Evolutionary conservation across 2,888 invertebrate genomes (phyloP).

Genomic region (Scaptomyza cyrtandrae): DNA sequence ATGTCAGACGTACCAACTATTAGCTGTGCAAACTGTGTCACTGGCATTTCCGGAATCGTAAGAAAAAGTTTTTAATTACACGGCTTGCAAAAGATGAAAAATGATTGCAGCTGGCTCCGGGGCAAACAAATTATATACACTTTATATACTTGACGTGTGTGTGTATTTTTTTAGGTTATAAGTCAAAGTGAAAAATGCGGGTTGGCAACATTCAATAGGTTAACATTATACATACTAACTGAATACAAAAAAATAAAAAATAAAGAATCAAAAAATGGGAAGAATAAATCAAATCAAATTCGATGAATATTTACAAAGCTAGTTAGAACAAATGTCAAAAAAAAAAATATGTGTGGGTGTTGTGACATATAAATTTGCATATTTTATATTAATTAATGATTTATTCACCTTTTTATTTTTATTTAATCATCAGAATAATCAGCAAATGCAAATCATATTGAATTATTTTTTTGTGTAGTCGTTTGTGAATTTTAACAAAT

Average conservation of each 20-base stretch:
- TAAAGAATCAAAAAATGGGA: background rate
- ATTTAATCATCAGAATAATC: conserved; percentile 14
- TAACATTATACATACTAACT: conserved; percentile 61
- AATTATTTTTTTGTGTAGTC: conserved; percentile 12
- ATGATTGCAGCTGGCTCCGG: conserved; percentile 35
- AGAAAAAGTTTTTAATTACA: conserved; percentile 61
- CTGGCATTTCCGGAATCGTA: conserved; percentile 50
- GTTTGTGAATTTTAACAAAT: conserved; percentile 16
- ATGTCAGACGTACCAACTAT: conserved; percentile 49
- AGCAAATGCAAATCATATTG: conserved; percentile 35
- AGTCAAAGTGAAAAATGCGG: conserved; percentile 59
- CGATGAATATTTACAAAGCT: conserved; percentile 58
- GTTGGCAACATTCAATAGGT: conserved; percentile 74
- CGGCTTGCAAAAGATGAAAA: conserved; percentile 26
- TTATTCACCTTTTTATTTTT: conserved; percentile 16
- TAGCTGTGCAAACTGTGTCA: conserved; percentile 51
- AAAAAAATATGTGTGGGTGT: conserved; percentile 44
- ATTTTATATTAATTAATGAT: conserved; percentile 18
- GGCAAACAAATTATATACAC: conserved; percentile 5
- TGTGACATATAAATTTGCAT: conserved; percentile 75
- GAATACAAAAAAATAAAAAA: conserved; percentile 11
- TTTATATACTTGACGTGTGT: background rate
- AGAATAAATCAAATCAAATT: conserved; percentile 39
- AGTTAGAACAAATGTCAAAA: conserved; percentile 59
- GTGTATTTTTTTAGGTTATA: conserved; percentile 32